These are phyloP conservation scores for Clarias magur DNA, from an alignment of 2,113 vertebrate genomes.

Conservation along the genomic window DNA sequence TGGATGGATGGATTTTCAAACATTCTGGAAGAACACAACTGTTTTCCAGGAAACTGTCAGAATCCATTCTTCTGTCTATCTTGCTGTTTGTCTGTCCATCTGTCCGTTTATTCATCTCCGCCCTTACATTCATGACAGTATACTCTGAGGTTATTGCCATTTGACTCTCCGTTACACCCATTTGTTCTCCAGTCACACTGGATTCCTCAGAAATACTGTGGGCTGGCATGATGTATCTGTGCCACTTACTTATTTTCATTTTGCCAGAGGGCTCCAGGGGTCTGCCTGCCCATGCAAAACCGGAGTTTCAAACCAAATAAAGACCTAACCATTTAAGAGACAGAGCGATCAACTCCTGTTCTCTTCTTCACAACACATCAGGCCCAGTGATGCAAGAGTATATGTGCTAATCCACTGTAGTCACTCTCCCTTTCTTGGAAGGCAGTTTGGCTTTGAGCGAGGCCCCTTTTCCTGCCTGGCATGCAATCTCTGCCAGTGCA, in stretches of 20 bases:
- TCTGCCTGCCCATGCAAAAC: constrained; percentile 72
- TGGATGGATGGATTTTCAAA: background rate
- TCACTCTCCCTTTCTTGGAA: constrained; percentile 22
- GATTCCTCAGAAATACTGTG: constrained; percentile 71
- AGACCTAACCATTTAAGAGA: constrained; percentile 72
- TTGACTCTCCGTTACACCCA: constrained; percentile 71
- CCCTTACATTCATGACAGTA: constrained; percentile 9
- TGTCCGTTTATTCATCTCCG: background rate
- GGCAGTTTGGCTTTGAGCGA: background rate
- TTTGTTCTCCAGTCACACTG: constrained; percentile 68
- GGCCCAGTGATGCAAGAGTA: constrained; percentile 62
- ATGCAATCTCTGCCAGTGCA: constrained; percentile 23
- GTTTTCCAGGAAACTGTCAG: background rate
- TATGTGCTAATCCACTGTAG: constrained; percentile 57
- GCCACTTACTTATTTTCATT: constrained; percentile 79
- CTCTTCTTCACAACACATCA: constrained; percentile 68
- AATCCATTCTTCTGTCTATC: background rate
- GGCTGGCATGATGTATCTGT: constrained; percentile 78
- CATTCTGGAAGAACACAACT: background rate
- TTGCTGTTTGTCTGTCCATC: background rate
- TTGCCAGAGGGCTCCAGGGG: constrained; percentile 78
- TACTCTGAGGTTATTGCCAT: constrained; percentile 54
- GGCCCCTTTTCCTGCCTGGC: constrained; percentile 27
- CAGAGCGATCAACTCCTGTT: constrained; percentile 65
- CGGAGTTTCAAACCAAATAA: constrained; percentile 80